These are phyloP conservation scores for Callospermophilus lateralis DNA, from an alignment of 2,113 vertebrate species.

Conservation along the genomic window DNA sequence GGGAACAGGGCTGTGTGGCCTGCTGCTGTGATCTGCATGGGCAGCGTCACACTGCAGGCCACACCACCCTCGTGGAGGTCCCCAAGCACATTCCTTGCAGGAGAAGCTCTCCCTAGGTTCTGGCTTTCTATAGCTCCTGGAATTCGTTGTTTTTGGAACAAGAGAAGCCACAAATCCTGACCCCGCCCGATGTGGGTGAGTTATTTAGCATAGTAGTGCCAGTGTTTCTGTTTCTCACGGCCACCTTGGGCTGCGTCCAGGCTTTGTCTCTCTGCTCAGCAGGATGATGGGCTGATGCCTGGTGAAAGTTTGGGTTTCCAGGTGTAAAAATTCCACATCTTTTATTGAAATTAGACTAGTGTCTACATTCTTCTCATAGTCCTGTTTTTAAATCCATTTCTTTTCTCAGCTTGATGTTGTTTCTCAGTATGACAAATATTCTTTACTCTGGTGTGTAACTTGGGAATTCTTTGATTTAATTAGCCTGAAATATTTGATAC, in stretches of 20 bases:
- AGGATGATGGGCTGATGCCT: not conserved
- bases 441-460: not conserved
- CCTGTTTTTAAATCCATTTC: not conserved
- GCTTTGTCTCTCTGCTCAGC: not conserved
- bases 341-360: not conserved
- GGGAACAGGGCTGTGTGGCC: too few relatives aligned
- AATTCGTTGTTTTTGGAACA: not conserved
- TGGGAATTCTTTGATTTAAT: not conserved
- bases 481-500: not conserved
- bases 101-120: not conserved
- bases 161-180: not conserved
- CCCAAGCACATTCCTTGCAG: not conserved
- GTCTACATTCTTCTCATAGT: not conserved
- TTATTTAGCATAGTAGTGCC: not conserved
- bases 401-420: not conserved
- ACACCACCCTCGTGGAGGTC: not conserved
- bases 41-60: too few relatives aligned
- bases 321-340: not conserved
- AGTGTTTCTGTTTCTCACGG: not conserved
- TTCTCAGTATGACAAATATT: not conserved
- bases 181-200: not conserved
- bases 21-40: too few relatives aligned
- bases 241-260: not conserved
- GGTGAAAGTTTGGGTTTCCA: not conserved
- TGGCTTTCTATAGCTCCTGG: not conserved